Percentiles rank a stretch among this genome's conserved stretches.
Evolutionary conservation across 2,797 vertebrate genomes (phyloP).

Genomic region (Bucorvus abyssinicus): DNA sequence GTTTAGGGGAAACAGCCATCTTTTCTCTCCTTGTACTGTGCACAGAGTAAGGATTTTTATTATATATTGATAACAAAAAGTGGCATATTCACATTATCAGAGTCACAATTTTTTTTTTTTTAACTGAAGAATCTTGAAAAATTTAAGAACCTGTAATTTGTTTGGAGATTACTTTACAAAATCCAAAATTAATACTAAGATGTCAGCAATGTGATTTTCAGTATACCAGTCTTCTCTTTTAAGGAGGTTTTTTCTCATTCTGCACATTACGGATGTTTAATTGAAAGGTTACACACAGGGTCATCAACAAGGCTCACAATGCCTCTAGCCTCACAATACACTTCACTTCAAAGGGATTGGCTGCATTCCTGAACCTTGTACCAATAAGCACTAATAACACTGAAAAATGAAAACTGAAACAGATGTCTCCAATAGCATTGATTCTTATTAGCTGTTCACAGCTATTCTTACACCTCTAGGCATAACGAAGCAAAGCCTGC

Average conservation of each 20-base stretch:
- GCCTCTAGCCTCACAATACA: constrained; percentile 81
- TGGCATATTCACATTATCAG: neutral
- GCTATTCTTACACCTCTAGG: constrained; percentile 79
- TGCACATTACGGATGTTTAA: constrained; percentile 65
- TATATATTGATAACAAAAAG: neutral
- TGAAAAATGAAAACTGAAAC: constrained; percentile 87
- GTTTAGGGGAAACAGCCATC: neutral
- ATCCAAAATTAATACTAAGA: neutral
- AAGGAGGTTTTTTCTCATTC: neutral
- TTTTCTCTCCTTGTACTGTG: neutral
- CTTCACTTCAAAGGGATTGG: constrained; percentile 84
- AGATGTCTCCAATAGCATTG: constrained; percentile 84
- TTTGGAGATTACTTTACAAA: neutral
- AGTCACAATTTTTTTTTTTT: neutral
- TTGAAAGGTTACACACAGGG: constrained; percentile 80
- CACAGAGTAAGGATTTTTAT: neutral
- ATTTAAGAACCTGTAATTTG: neutral
- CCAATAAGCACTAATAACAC: constrained; percentile 88
- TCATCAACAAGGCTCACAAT: constrained; percentile 78
- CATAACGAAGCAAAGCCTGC: constrained; percentile 70
- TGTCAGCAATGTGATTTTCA: neutral
- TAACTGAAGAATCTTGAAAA: neutral
- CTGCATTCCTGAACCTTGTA: constrained; percentile 84
- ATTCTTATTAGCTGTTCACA: constrained; percentile 80
- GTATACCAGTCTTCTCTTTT: neutral